A percentile compares a stretch with the other conserved stretches of the same genome.
Evolutionary conservation across 2,113 vertebrate genomes (phyloP).

Genomic region (Pelobates fuscus): DNA sequence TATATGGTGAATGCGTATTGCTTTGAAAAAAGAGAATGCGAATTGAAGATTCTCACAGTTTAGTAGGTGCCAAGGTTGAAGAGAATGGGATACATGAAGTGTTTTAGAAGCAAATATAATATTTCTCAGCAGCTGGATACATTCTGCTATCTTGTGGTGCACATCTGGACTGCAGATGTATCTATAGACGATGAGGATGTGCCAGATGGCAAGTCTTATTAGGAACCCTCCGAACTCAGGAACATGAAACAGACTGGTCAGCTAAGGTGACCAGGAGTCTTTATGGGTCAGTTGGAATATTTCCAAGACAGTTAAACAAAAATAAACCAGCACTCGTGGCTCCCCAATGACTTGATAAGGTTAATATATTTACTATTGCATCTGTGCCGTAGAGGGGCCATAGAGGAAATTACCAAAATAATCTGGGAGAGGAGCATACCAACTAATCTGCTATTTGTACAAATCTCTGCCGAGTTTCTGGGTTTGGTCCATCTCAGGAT

Average conservation of each 20-base stretch:
- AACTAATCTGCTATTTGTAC: no score
- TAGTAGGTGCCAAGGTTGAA: conserved; percentile 24
- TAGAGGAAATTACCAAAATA: no score
- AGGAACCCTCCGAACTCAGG: conserved; percentile 13
- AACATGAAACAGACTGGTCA: conserved; percentile 26
- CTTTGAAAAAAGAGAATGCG: background rate
- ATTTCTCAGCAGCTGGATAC: conserved; percentile 27
- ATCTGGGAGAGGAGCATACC: no score
- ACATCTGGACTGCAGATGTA: conserved; percentile 44
- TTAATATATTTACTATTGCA: no score
- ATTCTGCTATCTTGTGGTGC: background rate
- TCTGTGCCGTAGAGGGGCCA: no score
- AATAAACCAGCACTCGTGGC: no score
- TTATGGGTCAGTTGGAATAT: no score
- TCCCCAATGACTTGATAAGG: no score
- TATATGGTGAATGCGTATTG: background rate
- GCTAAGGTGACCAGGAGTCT: conserved; percentile 23
- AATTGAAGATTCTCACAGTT: conserved; percentile 3
- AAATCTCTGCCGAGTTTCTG: no score
- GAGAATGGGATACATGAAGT: conserved; percentile 28
- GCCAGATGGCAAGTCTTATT: conserved; percentile 40
- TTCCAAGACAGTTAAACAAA: no score
- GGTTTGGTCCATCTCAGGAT: no score
- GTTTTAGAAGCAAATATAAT: no score
- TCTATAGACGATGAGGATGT: conserved; percentile 9